phyloP scores from a whole-genome alignment of 2,797 vertebrate genomes.

The Ctenosaura bakeri region DNA sequence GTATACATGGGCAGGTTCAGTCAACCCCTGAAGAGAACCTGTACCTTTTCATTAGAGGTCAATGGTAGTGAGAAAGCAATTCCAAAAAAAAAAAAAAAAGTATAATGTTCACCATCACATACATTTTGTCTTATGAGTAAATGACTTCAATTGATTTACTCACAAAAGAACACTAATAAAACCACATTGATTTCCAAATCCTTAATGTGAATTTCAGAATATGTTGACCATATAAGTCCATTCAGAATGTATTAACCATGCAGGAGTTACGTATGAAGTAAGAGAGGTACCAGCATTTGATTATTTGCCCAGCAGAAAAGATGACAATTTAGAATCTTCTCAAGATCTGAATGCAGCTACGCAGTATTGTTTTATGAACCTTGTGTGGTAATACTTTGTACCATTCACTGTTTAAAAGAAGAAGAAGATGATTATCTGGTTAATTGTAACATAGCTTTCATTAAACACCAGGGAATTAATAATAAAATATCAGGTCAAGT shows the following conservation, averaged over 20 bases:
- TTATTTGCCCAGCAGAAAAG: slow-evolving; percentile 81
- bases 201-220: slow-evolving; percentile 84
- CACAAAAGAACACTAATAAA: slow-evolving; percentile 88
- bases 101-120: slow-evolving; percentile 78
- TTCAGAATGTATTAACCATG: slow-evolving; percentile 82
- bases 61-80: slow-evolving; percentile 79
- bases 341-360: slow-evolving; percentile 77
- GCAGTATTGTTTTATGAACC: slow-evolving; percentile 65
- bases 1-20: slow-evolving; percentile 81
- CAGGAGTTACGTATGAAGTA: slow-evolving; percentile 77
- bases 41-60: slow-evolving; percentile 82
- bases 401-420: slow-evolving; percentile 75
- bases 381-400: slow-evolving; percentile 67
- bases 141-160: slow-evolving; percentile 88
- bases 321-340: slow-evolving; percentile 79
- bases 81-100: slow-evolving; percentile 66
- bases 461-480: slow-evolving; percentile 48
- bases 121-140: slow-evolving; percentile 87
- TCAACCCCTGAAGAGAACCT: slow-evolving; percentile 78
- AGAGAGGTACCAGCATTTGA: slow-evolving; percentile 83
- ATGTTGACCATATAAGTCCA: slow-evolving; percentile 79
- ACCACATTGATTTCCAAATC: slow-evolving; percentile 85
- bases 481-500: slow-evolving; percentile 54
- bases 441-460: slow-evolving; percentile 69
- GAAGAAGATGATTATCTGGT: slow-evolving; percentile 64